Percentiles rank a stretch among this genome's conserved stretches.
These are phyloP conservation scores for Clinocottus analis DNA, from an alignment of 2,113 vertebrate species.

Conservation along the genomic window DNA sequence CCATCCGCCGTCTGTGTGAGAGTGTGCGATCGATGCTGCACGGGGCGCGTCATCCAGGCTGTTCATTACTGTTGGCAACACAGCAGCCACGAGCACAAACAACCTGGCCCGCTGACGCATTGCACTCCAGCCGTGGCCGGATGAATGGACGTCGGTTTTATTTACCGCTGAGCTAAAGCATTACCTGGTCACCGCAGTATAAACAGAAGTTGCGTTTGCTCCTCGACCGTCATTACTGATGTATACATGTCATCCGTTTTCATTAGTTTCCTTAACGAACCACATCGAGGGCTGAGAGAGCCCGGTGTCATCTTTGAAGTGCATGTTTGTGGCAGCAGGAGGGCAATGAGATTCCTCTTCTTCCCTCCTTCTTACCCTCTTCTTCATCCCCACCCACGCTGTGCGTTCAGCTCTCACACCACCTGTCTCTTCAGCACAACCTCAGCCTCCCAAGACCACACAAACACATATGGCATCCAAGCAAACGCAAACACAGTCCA, in stretches of 20 bases:
- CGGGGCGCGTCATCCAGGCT: slow-evolving; percentile 52
- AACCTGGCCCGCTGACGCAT: slow-evolving; percentile 57
- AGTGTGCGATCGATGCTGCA: slow-evolving; percentile 67
- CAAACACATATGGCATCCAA: not conserved
- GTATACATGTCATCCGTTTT: slow-evolving; percentile 40
- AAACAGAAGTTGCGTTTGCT: not conserved
- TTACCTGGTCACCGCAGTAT: slow-evolving; percentile 10
- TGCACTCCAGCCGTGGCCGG: slow-evolving; percentile 13
- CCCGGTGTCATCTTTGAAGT: slow-evolving; percentile 56
- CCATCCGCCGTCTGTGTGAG: slow-evolving; percentile 71
- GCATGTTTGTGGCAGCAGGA: slow-evolving; percentile 63
- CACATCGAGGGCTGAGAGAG: slow-evolving; percentile 45
- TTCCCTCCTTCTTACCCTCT: slow-evolving; percentile 39
- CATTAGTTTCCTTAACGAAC: slow-evolving; percentile 35
- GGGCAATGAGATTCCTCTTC: slow-evolving; percentile 60
- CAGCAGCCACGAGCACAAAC: slow-evolving; percentile 58
- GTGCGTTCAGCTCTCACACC: slow-evolving; percentile 56
- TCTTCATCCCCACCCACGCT: slow-evolving; percentile 66
- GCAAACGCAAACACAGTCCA: not conserved
- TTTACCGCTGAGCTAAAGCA: slow-evolving; percentile 13
- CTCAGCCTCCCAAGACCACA: slow-evolving; percentile 12
- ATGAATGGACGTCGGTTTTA: slow-evolving; percentile 21
- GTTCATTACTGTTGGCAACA: slow-evolving; percentile 73
- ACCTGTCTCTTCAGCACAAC: slow-evolving; percentile 63
- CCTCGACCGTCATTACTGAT: not conserved